Percentiles rank a stretch among this genome's conserved stretches.
phyloP scores from a whole-genome alignment of 2,113 vertebrate genomes.

The Centrocercus urophasianus region DNA sequence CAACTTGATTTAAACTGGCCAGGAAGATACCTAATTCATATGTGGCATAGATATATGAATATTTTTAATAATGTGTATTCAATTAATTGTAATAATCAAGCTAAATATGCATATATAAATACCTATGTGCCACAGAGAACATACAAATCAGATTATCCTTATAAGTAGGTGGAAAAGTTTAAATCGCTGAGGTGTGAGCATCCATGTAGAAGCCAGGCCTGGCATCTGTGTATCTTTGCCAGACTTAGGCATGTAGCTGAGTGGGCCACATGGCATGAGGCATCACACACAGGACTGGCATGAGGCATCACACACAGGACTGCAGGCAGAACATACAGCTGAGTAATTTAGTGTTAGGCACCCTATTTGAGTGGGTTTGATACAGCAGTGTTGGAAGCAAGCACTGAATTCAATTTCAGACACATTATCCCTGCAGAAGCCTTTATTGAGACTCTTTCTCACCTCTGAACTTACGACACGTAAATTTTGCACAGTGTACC shows the following conservation, averaged over 20 bases:
- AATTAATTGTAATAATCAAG: not conserved
- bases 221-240: fast-evolving
- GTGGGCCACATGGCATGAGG: not conserved
- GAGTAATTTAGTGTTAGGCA: not conserved
- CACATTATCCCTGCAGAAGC: not conserved
- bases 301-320: not conserved
- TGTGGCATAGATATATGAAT: not conserved
- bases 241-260: fast-evolving
- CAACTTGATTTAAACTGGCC: not conserved
- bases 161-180: not conserved
- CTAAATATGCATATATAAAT: not conserved
- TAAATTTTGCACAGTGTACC: not conserved
- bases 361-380: fast-evolving
- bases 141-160: fast-evolving
- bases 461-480: not conserved
- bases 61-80: not conserved
- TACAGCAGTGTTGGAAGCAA: not conserved
- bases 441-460: not conserved
- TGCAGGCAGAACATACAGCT: not conserved
- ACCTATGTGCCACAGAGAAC: fast-evolving
- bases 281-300: not conserved
- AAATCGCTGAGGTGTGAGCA: not conserved
- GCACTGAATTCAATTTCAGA: not conserved
- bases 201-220: not conserved
- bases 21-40: not conserved